A percentile compares a stretch with the other conserved stretches of the same genome.
These are phyloP conservation scores for Cygnus olor DNA, from an alignment of 2,797 vertebrate species.

Conservation along the genomic window DNA sequence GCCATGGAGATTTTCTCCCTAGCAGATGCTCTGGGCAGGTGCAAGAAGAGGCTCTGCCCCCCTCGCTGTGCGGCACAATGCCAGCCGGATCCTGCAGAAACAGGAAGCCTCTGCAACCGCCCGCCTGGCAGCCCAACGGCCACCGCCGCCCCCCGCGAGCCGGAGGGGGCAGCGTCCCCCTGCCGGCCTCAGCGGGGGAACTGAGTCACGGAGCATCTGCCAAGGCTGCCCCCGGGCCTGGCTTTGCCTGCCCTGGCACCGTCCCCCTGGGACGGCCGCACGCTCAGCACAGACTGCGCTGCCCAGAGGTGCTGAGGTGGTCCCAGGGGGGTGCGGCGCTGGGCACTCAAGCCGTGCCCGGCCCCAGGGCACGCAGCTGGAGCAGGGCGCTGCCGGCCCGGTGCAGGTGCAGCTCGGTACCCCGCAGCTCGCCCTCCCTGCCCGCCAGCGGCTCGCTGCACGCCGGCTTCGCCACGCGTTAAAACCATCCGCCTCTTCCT, in stretches of 20 bases:
- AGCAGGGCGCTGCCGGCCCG: neutral
- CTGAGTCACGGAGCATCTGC: neutral
- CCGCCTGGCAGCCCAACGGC: slow-evolving; percentile 24
- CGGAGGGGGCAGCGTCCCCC: neutral
- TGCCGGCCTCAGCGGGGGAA: fast-evolving
- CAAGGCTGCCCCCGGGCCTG: fast-evolving
- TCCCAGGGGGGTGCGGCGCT: fast-evolving
- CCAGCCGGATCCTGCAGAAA: slow-evolving; percentile 44
- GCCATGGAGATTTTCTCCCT: slow-evolving; percentile 70
- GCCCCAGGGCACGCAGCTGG: neutral
- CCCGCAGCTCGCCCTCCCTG: neutral
- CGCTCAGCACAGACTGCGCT: too few species aligned
- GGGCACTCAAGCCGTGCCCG: too few species aligned
- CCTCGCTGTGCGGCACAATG: slow-evolving; percentile 57
- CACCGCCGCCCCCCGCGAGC: neutral
- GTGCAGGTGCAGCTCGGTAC: fast-evolving
- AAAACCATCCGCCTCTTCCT: neutral
- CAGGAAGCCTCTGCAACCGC: slow-evolving; percentile 28
- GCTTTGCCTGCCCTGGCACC: neutral
- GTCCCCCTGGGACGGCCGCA: fast-evolving
- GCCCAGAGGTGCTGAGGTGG: too few species aligned
- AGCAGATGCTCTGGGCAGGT: slow-evolving; percentile 73
- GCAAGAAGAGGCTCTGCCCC: slow-evolving; percentile 72
- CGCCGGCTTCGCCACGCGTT: neutral
- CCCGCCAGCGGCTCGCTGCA: neutral